Percentiles rank a stretch among this genome's conserved stretches.
phyloP scores from a whole-genome alignment of 1,140 invertebrate genomes.

The Drosophila azteca region DNA sequence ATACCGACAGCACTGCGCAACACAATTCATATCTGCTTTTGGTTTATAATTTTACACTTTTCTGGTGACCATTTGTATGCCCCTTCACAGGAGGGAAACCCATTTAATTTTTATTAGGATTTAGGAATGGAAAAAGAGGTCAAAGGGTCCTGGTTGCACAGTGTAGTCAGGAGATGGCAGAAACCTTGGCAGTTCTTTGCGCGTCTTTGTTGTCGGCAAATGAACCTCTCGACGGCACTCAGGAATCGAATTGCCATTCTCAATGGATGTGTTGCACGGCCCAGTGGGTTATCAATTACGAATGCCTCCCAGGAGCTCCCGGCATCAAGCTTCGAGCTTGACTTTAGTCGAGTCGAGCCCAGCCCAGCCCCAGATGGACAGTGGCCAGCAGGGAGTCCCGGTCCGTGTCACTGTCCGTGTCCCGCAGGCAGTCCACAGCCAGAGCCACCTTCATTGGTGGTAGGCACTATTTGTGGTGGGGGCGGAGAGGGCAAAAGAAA shows the following conservation, averaged over 20 bases:
- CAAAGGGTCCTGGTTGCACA: too few relatives aligned
- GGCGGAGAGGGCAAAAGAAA: background rate
- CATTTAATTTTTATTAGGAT: too few relatives aligned
- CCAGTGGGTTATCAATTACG: conserved; percentile 33
- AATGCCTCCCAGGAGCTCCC: conserved; percentile 4
- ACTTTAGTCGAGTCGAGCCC: background rate
- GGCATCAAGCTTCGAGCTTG: background rate
- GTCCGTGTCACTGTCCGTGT: background rate
- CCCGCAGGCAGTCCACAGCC: conserved; percentile 9
- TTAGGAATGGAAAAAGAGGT: too few relatives aligned
- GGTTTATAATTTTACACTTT: too few relatives aligned
- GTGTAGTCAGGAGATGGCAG: too few relatives aligned
- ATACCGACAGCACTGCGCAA: too few relatives aligned
- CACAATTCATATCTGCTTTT: too few relatives aligned
- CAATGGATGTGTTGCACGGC: conserved; percentile 32
- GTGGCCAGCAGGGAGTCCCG: too few relatives aligned
- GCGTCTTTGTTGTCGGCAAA: background rate
- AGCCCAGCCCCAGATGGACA: background rate
- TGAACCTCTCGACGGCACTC: background rate
- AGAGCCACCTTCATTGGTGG: background rate
- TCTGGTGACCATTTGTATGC: too few relatives aligned
- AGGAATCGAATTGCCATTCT: conserved; percentile 18
- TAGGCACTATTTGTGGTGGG: background rate
- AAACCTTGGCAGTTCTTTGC: too few relatives aligned
- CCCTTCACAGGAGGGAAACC: too few relatives aligned